Evolutionary conservation across 2,797 vertebrate species (phyloP).

Genomic region (Clarias platycephalus): DNA sequence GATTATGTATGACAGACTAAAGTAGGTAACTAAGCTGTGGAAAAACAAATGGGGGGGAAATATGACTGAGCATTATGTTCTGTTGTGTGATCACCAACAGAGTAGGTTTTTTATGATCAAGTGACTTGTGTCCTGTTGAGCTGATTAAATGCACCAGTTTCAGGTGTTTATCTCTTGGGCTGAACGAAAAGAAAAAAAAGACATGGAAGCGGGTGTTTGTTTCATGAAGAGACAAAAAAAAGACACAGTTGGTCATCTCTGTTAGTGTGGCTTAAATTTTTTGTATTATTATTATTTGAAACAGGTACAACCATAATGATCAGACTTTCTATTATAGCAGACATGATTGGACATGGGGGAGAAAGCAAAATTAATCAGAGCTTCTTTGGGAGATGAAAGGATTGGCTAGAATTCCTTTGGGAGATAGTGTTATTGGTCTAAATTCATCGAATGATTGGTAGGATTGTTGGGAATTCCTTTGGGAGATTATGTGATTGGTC

Average conservation of each 20-base stretch:
- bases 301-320: background rate
- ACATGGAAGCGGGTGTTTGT: background rate
- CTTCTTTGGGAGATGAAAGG: background rate
- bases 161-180: background rate
- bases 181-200: background rate
- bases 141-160: constrained; percentile 19
- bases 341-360: background rate
- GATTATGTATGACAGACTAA: constrained; percentile 25
- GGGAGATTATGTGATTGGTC: background rate
- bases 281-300: background rate
- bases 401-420: background rate
- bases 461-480: background rate
- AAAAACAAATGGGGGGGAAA: background rate
- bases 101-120: constrained; percentile 18
- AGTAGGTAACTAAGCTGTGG: constrained; percentile 4
- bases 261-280: background rate
- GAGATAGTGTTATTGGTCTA: no score
- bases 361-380: no score
- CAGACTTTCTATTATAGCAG: background rate
- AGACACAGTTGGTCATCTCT: background rate
- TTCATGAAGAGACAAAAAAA: background rate
- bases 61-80: constrained; percentile 11
- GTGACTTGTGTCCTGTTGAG: constrained; percentile 12
- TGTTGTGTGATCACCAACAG: background rate
- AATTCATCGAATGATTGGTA: no score